phyloP scores from a whole-genome alignment of 2,797 vertebrate species.

The Muraenolepis orangiensis region DNA sequence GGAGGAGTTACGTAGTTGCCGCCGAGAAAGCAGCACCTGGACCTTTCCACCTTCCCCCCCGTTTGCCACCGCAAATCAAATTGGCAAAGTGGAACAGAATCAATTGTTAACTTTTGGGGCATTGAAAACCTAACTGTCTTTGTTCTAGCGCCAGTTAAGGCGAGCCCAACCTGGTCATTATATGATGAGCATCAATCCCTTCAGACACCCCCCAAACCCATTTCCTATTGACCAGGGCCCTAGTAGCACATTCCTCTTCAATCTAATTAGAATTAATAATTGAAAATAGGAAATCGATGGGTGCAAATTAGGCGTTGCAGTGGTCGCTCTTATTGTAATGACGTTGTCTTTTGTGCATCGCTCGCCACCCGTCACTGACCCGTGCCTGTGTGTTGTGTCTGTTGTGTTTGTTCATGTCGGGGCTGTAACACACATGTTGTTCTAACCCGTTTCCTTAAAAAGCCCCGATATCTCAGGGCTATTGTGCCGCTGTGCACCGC shows the following conservation, averaged over 20 bases:
- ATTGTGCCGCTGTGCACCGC: neutral
- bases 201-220: constrained; percentile 62
- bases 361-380: constrained; percentile 57
- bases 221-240: constrained; percentile 78
- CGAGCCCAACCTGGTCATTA: constrained; percentile 49
- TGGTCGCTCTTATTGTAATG: constrained; percentile 81
- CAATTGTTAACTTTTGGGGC: too few species aligned
- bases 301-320: constrained; percentile 86
- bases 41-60: neutral
- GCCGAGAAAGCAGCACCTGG: neutral
- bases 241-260: constrained; percentile 87
- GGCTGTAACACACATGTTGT: constrained; percentile 40
- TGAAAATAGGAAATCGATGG: constrained; percentile 99
- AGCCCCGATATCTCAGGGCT: too few species aligned
- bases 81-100: neutral
- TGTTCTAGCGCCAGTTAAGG: constrained; percentile 18
- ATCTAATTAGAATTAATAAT: constrained; percentile 99
- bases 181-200: constrained; percentile 75
- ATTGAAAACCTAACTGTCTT: constrained; percentile 18
- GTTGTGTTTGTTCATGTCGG: constrained; percentile 11
- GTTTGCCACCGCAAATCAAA: neutral
- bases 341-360: constrained; percentile 74
- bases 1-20: neutral
- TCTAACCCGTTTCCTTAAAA: too few species aligned
- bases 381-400: constrained; percentile 22